Base-by-base conservation (phyloP, 2,113 vertebrate species). In the Cavia porcellus region DNA sequence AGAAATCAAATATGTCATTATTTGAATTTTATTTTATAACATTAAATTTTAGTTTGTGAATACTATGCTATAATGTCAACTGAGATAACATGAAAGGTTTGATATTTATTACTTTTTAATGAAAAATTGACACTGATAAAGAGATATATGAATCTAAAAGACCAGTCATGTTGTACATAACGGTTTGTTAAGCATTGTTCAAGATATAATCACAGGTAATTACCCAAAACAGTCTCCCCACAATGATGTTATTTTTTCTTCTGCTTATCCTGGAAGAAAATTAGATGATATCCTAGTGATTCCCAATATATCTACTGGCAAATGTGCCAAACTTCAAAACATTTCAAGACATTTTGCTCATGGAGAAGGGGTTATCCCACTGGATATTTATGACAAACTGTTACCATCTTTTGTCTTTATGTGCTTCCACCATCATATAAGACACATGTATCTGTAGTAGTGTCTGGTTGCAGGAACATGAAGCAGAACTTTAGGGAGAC, bases 131-230 rank as follows among this genome's bases (percentile, higher is more conserved):
- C 86, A 90, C 6, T 47, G n/a, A 64, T 47, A 74, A n/a, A n/a
- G n/a, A n/a, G 13, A 7, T 45, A 83, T 3, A 70, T 32, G 22
- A 13, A 32, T 61, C 38, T 81, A 70, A 74, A 57, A 32, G 38
- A n/a, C 14, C 68, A 95, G 24, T 57, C 17, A 28, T 81, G 9
- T 64, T 84, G 20, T 22, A 79, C 1, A 52, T 70, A 66, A 94
- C 57, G 30, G 12, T 68, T 79, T 88, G 30, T 75, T 94, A 82
- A 95, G 45, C n/a, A 72, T 64, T 79, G 94, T 86, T 20, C 80
- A 25, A 74, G 14, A 8, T 0, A 35, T 75, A 89, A 89, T 75
- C 86, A 74, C 45, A 92, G 72, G 52, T 24, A 28, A 66, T 57
- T 83, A 50, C 68, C 45, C 50, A n/a, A 90, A 89, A 86, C 13